phyloP scores from a whole-genome alignment of 2,888 invertebrate species.

The Tetragonisca angustula region DNA sequence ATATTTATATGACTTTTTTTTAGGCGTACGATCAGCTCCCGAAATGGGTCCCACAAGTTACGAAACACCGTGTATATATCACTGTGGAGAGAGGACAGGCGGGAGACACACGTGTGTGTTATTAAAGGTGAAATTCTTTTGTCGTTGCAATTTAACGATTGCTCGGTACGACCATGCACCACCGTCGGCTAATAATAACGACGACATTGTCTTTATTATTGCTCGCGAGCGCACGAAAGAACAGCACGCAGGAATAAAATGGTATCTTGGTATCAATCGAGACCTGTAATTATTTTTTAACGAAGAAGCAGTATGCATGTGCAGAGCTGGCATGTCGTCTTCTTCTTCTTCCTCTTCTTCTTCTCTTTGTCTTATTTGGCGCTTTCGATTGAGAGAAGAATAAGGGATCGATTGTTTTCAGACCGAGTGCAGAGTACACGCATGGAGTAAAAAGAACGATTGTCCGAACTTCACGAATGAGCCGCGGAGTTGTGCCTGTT shows the following conservation, averaged over 20 bases:
- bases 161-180: conserved; percentile 27
- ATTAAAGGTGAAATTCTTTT: conserved; percentile 49
- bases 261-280: conserved; percentile 36
- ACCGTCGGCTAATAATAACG: conserved; percentile 41
- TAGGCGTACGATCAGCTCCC: too few species aligned
- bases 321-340: background rate
- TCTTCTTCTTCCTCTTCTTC: background rate
- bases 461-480: conserved; percentile 65
- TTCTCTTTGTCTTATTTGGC: background rate
- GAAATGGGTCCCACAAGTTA: too few species aligned
- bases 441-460: conserved; percentile 60
- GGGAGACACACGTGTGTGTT: conserved; percentile 16
- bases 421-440: background rate
- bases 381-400: conserved; percentile 2
- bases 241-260: conserved; percentile 33
- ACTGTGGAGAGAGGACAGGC: conserved; percentile 6
- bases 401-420: conserved; percentile 46
- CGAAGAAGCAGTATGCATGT: conserved; percentile 34
- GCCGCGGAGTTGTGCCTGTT: conserved; percentile 38
- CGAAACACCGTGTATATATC: conserved; percentile 6
- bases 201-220: conserved; percentile 56
- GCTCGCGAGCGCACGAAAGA: conserved; percentile 43
- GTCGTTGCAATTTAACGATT: conserved; percentile 45
- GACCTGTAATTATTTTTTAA: conserved; percentile 58
- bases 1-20: too few species aligned